Evolutionary conservation across 2,113 vertebrate species (phyloP).

Genomic region (Varanus komodoensis): DNA sequence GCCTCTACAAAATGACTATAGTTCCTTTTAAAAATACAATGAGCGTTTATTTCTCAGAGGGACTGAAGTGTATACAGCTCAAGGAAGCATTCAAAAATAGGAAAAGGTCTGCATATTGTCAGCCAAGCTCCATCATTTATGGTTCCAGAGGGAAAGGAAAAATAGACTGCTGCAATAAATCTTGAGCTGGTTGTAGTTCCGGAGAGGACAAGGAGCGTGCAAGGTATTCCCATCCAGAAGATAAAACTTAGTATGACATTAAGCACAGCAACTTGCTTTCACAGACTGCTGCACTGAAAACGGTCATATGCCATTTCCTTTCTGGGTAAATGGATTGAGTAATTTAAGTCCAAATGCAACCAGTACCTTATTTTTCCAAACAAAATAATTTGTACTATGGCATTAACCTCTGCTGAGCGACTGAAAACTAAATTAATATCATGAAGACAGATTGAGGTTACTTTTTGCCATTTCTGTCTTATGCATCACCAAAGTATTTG

Average conservation of each 20-base stretch:
- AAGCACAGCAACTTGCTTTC: slow-evolving; percentile 2
- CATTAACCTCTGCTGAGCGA: neutral
- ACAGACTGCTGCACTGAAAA: slow-evolving; percentile 8
- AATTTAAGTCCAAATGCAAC: neutral
- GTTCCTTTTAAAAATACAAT: neutral
- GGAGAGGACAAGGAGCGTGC: neutral
- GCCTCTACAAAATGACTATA: neutral
- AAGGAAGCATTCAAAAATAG: neutral
- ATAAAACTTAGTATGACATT: slow-evolving; percentile 4
- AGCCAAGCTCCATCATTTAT: neutral
- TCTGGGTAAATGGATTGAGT: neutral
- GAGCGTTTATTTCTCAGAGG: neutral
- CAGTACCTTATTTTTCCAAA: neutral
- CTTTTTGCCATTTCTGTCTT: neutral
- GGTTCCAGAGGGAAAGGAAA: neutral
- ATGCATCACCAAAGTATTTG: fast-evolving
- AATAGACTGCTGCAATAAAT: neutral
- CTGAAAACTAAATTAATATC: slow-evolving; percentile 21
- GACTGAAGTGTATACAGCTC: neutral
- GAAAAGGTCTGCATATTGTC: neutral
- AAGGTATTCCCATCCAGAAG: neutral
- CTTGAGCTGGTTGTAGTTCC: neutral
- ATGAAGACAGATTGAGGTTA: neutral
- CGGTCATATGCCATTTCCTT: neutral
- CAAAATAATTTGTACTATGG: neutral